These are phyloP conservation scores for Cheirogaleus major DNA, from an alignment of 2,797 vertebrate genomes.

Conservation along the genomic window DNA sequence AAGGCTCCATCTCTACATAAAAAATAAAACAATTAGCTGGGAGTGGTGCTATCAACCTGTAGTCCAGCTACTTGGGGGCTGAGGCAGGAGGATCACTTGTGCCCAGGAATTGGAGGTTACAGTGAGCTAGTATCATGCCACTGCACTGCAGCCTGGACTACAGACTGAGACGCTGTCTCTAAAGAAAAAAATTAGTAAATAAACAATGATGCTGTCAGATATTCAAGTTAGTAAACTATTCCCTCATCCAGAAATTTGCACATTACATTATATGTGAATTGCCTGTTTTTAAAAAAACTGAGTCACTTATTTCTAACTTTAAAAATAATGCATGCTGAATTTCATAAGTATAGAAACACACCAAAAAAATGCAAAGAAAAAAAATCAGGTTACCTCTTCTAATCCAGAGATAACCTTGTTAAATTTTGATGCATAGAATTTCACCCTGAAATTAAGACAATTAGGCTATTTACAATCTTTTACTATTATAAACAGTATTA, in stretches of 20 bases:
- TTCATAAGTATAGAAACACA: not conserved
- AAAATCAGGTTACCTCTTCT: not conserved
- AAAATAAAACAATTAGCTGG: not conserved
- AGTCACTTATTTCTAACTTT: not conserved
- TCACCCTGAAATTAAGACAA: not conserved
- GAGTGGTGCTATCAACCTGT: not conserved
- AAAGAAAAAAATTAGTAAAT: not conserved
- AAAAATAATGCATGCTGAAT: not conserved
- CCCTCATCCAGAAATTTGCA: slow-evolving; percentile 3
- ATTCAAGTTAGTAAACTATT: slow-evolving; percentile 17
- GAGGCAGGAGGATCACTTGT: not conserved
- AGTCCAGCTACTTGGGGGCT: not conserved
- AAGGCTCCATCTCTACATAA: not conserved
- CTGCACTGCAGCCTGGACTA: not conserved
- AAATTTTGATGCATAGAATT: not conserved
- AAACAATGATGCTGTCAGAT: not conserved
- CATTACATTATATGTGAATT: not conserved
- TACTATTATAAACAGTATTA: not conserved
- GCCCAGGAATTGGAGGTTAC: not conserved
- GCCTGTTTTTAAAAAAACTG: not conserved
- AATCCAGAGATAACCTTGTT: not conserved
- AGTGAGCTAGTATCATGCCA: not conserved
- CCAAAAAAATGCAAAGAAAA: not conserved
- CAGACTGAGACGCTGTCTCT: not conserved
- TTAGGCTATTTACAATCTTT: not conserved